These are phyloP conservation scores for Orius laevigatus DNA, from an alignment of 1,140 invertebrate genomes.

Conservation along the genomic window DNA sequence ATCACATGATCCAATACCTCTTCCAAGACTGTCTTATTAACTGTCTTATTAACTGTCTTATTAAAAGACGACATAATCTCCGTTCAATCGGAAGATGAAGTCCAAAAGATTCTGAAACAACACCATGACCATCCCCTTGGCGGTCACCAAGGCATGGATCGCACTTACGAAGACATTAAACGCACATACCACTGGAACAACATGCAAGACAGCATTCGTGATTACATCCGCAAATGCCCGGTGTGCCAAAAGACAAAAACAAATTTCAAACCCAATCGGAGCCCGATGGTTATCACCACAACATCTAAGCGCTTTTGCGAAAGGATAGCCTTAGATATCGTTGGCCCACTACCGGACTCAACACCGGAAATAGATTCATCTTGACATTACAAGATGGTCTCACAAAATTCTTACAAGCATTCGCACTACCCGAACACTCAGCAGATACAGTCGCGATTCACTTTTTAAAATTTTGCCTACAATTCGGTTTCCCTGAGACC, in stretches of 20 bases:
- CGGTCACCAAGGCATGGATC: constrained; percentile 24
- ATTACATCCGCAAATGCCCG: constrained; percentile 23
- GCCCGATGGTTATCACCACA: constrained; percentile 20
- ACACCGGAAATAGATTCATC: not conserved
- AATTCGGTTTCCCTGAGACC: not conserved
- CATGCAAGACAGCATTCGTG: constrained; percentile 22
- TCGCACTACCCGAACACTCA: not conserved
- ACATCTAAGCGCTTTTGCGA: constrained; percentile 20
- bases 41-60: not conserved
- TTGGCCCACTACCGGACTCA: not conserved
- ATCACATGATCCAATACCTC: not conserved
- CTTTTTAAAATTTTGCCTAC: not conserved
- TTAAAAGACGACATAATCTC: not conserved
- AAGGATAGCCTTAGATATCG: constrained; percentile 12
- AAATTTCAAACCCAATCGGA: constrained; percentile 19
- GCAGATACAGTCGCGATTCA: no score
- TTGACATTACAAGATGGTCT: constrained; percentile 1
- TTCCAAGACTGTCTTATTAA: not conserved
- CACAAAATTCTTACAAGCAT: constrained; percentile 5
- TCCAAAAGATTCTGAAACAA: constrained; percentile 20
- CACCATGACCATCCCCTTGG: constrained; percentile 19
- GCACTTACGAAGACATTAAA: constrained; percentile 23
- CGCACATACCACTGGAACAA: constrained; percentile 22
- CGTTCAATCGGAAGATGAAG: not conserved
- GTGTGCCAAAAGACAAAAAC: constrained; percentile 25